Evolutionary conservation across 2,113 vertebrate species (phyloP).

Genomic region (Tupaia chinensis): DNA sequence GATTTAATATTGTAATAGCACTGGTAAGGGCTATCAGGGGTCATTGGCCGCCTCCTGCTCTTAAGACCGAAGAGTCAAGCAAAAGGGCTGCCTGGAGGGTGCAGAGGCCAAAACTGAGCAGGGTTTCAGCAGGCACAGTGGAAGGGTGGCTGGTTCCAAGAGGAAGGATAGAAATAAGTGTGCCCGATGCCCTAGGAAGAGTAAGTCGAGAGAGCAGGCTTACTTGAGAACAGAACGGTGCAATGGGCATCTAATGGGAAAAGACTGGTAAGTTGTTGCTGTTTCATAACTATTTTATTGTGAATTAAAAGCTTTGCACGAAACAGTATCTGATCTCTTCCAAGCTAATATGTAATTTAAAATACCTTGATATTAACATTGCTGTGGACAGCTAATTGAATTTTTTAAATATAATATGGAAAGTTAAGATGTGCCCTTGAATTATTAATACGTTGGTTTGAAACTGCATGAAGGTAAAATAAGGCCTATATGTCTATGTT

Average conservation of each 20-base stretch:
- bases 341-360: not conserved
- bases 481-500: not conserved
- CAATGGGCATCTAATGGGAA: not conserved
- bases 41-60: not conserved
- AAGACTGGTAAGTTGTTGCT: not conserved
- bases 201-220: not conserved
- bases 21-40: rapidly evolving
- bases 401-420: not conserved
- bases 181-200: not conserved
- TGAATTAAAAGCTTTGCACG: conserved; percentile 20
- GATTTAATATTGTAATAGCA: not conserved
- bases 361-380: not conserved
- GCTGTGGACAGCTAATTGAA: not conserved
- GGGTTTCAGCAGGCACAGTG: not conserved
- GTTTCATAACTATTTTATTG: not conserved
- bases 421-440: not conserved
- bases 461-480: not conserved
- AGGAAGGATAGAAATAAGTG: rapidly evolving
- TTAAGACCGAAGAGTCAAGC: not conserved
- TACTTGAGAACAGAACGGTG: rapidly evolving
- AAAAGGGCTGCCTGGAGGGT: rapidly evolving
- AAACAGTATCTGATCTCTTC: not conserved
- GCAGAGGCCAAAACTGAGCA: not conserved
- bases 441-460: not conserved
- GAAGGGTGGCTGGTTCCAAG: not conserved